phyloP scores from a whole-genome alignment of 1,140 invertebrate species.

The Cataglyphis hispanica region DNA sequence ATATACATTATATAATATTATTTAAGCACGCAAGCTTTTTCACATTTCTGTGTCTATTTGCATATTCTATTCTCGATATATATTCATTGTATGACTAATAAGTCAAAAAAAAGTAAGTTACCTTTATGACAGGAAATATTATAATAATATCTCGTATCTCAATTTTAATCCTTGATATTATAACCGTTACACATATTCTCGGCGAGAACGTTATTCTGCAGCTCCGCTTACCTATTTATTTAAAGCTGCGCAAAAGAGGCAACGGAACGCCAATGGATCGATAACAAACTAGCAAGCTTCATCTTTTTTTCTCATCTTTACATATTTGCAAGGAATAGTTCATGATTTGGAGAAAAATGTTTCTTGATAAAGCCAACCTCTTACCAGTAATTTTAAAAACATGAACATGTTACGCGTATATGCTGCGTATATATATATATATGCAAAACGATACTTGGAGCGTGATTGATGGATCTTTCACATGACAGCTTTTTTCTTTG shows the following conservation, averaged over 20 bases:
- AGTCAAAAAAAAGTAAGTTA: neutral
- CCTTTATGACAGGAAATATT: no score
- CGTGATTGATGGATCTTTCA: conserved; percentile 19
- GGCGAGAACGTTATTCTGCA: conserved; percentile 41
- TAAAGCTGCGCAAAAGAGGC: conserved; percentile 48
- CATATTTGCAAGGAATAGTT: conserved; percentile 57
- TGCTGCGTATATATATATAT: neutral
- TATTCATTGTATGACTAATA: neutral
- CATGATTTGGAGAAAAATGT: conserved; percentile 5
- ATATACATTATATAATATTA: neutral
- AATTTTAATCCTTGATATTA: conserved; percentile 11
- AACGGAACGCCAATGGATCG: conserved; percentile 67
- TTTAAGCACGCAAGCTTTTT: neutral
- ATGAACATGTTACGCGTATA: conserved; percentile 1
- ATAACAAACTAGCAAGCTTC: conserved; percentile 66
- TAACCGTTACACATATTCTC: conserved; percentile 14
- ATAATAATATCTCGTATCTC: no score
- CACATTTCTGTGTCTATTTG: neutral
- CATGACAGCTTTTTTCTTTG: neutral
- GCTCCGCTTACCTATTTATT: conserved; percentile 69
- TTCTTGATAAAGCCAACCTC: neutral
- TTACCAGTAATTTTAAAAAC: neutral
- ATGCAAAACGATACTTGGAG: neutral
- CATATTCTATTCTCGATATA: neutral
- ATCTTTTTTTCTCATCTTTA: conserved; percentile 44